These are phyloP conservation scores for Daphoenositta chrysoptera DNA, from an alignment of 2,113 vertebrate genomes.

Conservation along the genomic window DNA sequence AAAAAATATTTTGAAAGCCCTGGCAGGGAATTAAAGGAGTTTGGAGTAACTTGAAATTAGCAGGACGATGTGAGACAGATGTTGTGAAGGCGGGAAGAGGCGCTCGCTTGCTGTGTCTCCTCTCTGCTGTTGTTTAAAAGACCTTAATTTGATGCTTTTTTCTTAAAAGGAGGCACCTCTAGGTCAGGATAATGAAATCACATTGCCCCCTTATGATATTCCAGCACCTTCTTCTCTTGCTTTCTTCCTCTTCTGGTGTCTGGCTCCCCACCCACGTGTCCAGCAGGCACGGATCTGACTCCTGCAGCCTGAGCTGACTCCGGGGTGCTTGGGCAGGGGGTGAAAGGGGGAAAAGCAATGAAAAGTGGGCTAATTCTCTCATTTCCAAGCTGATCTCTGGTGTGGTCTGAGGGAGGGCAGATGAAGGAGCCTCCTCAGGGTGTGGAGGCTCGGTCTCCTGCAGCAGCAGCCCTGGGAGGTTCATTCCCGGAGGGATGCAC, in stretches of 20 bases:
- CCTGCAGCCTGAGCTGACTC: background rate
- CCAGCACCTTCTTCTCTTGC: background rate
- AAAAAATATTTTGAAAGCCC: background rate
- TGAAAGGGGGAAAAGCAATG: background rate
- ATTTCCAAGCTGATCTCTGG: background rate
- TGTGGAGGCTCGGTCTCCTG: accelerated
- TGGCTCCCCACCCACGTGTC: accelerated
- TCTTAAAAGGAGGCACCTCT: background rate
- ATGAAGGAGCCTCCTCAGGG: background rate
- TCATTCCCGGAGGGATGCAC: accelerated
- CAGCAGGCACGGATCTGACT: accelerated
- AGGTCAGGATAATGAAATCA: background rate
- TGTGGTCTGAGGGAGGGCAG: background rate
- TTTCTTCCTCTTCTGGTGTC: background rate
- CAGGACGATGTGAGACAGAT: conserved; percentile 32
- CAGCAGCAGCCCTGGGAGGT: background rate
- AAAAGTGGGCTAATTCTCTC: background rate
- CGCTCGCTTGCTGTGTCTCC: background rate
- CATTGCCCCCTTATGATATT: background rate
- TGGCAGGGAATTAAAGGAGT: conserved; percentile 47
- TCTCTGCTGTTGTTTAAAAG: conserved; percentile 3
- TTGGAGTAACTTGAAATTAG: conserved; percentile 30
- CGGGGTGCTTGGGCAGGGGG: background rate
- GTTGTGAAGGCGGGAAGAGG: conserved; percentile 12
- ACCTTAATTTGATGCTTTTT: background rate